These are phyloP conservation scores for Anadara kagoshimensis DNA, from an alignment of 1,140 invertebrate species.

Conservation along the genomic window DNA sequence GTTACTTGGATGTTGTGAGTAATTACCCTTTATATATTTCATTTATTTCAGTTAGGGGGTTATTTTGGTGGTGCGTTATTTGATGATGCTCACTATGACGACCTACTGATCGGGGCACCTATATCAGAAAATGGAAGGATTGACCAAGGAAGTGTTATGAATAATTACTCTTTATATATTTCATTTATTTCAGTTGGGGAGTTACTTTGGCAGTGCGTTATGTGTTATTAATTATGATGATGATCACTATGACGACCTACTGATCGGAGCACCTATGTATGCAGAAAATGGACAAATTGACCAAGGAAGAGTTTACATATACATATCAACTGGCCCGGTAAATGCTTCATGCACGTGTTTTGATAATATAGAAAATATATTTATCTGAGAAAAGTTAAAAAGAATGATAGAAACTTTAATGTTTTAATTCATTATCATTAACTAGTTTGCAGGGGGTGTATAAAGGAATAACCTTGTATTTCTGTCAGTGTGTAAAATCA, in stretches of 20 bases:
- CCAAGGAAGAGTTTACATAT: slow-evolving; percentile 27
- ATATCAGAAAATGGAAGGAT: too few species aligned
- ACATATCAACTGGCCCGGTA: slow-evolving; percentile 31
- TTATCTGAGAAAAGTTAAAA: neutral
- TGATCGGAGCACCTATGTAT: slow-evolving; percentile 31
- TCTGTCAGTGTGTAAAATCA: neutral
- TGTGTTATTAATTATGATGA: neutral
- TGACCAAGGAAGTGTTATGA: too few species aligned
- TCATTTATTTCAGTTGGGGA: neutral
- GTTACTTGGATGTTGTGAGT: neutral
- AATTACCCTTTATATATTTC: neutral
- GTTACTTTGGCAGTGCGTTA: slow-evolving; percentile 20
- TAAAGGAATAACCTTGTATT: neutral
- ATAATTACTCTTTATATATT: too few species aligned
- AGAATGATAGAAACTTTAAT: neutral
- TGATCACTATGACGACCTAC: slow-evolving; percentile 3
- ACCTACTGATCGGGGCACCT: too few species aligned
- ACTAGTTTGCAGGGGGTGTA: neutral
- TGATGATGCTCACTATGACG: too few species aligned
- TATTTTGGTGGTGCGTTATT: too few species aligned
- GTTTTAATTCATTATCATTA: neutral
- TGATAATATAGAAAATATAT: neutral
- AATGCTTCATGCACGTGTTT: neutral
- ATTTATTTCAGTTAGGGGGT: neutral
- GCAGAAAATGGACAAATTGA: slow-evolving; percentile 1